These are phyloP conservation scores for Troides oblongomaculatus DNA, from an alignment of 2,888 invertebrate genomes.

Conservation along the genomic window DNA sequence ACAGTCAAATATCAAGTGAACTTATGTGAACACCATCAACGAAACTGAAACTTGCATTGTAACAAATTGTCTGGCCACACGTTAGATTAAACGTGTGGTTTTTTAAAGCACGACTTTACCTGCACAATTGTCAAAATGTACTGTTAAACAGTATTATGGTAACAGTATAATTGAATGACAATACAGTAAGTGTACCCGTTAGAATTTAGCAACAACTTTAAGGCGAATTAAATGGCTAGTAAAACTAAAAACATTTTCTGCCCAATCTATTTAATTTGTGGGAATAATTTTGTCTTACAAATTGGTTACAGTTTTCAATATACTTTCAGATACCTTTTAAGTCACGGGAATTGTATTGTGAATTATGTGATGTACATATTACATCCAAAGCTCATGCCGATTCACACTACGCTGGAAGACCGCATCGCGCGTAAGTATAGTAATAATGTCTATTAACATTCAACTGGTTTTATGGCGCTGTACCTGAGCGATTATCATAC, in stretches of 20 bases:
- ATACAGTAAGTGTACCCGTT: neutral
- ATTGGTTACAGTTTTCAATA: neutral
- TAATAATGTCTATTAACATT: neutral
- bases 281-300: neutral
- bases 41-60: conserved; percentile 63
- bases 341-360: conserved; percentile 68
- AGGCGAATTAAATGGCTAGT: neutral
- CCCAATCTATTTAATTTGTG: conserved; percentile 3
- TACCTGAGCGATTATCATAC: no score
- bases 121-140: conserved; percentile 1
- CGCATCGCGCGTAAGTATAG: conserved; percentile 64
- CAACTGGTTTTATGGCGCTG: no score
- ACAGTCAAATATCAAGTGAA: conserved; percentile 44
- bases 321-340: conserved; percentile 54
- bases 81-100: conserved; percentile 49
- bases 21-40: conserved; percentile 62
- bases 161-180: conserved; percentile 7
- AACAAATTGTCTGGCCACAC: conserved; percentile 57
- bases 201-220: neutral
- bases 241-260: neutral
- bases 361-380: conserved; percentile 73
- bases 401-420: conserved; percentile 72
- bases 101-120: conserved; percentile 8
- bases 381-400: conserved; percentile 73
- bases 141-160: neutral